Base-by-base conservation (phyloP, 2,888 invertebrate species). In the Athalia rosae region DNA sequence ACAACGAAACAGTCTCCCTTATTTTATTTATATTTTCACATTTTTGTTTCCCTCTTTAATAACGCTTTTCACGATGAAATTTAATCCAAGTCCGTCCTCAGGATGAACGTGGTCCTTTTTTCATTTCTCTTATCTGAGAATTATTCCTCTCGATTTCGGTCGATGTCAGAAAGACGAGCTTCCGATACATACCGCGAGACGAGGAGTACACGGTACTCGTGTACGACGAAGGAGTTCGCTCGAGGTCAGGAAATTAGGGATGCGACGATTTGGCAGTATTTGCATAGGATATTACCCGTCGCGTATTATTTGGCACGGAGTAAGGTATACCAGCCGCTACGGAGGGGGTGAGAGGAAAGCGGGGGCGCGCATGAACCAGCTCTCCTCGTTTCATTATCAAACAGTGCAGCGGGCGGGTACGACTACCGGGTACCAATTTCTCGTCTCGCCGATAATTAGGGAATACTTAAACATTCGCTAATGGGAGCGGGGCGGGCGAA, bases 391-490 rank as follows among this genome's bases (percentile, higher is more conserved):
- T 71, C 71, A 58, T 71, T 71, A 71, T 71, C 56, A 56, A 71
- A 58, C 71, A 71, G n/a, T 45, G 13, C 28, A 28, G 28, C 11
- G 56, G 56, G 43, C 69, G 67, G 13, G 5, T 13, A 13, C 45
- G 41, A 58, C 9, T 53, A 13, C 58, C 45, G 56, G 43, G n/a
- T 45, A 58, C 58, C 43, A 28, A 67, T 58, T 71, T 58, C 71
- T 71, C 71, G n/a, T 71, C 71, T 71, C 58, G n/a, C 28, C 58
- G 71, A 56, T 71, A 71, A 71, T 71, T 71, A 71, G 71, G 56
- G 45, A 58, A 71, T 71, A 58, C 71, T 71, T 58, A 45, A 58
- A 71, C 71, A 71, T 71, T 71, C 71, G 71, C 71, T 71, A 71
- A 71, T 71, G 58, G 71, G 15, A 6, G 43, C 45, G 58, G 71